Evolutionary conservation across 2,888 invertebrate genomes (phyloP), one percentile per base, ranked within the genome.

Genomic region (Acronicta alni): DNA sequence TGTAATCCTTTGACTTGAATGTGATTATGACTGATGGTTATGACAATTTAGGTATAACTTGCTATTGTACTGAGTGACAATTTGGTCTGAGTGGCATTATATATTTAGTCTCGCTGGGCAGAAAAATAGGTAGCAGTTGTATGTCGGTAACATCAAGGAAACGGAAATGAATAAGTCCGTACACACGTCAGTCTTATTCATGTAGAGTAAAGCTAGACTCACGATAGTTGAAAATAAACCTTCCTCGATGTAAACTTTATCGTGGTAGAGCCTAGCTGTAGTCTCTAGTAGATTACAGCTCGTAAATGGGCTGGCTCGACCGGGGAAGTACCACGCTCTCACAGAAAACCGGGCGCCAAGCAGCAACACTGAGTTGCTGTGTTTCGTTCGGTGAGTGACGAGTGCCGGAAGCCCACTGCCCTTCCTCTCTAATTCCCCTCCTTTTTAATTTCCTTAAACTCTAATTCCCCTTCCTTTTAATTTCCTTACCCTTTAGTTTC

Each of bases 251-350:
- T n/a, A n/a, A 26, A 6, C 26, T n/a, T n/a, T n/a, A n/a, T n/a
- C n/a, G 42, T 62, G 37, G 38, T 12, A 62, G 47, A 63, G 51
- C 32, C 51, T n/a, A 41, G 38, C 37, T 52, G 30, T n/a, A n/a
- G 41, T 35, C 17, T 14, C 6, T 20, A 2, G 4, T 8, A 26
- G 41, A 10, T 16, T 35, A 1, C 39, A 14, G 38, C 60, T 58
- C 23, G 23, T 41, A 23, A 46, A 15, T 8, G 59, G 38, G 35
- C 43, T 41, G 42, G 61, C 38, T 67, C 61, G 35, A 32, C 48
- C 48, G 45, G 55, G 61, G 41, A 48, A 60, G 39, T 53, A 67
- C 65, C 60, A 67, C 45, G 16, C 49, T 47, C 42, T 37, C 39
- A 44, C 46, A 18, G 26, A 8, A 41, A 5, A 57, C 37, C 30